These are phyloP conservation scores for Battus philenor DNA, from an alignment of 1,140 invertebrate genomes.

Conservation along the genomic window DNA sequence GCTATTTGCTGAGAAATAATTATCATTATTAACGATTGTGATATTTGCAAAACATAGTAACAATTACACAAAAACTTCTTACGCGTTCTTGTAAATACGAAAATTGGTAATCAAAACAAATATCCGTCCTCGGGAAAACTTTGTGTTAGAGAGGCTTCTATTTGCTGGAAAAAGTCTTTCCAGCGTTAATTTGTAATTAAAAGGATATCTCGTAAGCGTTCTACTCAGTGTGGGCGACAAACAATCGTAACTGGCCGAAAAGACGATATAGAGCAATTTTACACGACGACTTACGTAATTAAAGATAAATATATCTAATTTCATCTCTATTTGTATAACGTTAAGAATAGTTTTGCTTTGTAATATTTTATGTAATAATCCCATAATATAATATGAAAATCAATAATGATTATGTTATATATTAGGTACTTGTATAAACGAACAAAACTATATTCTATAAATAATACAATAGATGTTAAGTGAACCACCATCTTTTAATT, in stretches of 20 bases:
- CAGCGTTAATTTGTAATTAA: slow-evolving; percentile 9
- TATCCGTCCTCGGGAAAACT: too few species aligned
- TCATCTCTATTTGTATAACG: not conserved
- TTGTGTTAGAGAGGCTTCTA: too few species aligned
- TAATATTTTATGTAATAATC: not conserved
- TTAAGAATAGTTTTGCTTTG: slow-evolving; percentile 1
- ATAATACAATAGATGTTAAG: too few species aligned
- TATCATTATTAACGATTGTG: too few species aligned
- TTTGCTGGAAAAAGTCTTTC: not conserved
- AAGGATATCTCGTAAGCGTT: slow-evolving; percentile 1
- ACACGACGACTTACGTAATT: slow-evolving; percentile 2
- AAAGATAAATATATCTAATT: not conserved
- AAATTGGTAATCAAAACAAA: too few species aligned
- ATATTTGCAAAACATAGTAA: too few species aligned
- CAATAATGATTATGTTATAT: slow-evolving; percentile 9
- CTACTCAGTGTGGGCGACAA: slow-evolving; percentile 7
- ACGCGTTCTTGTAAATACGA: too few species aligned
- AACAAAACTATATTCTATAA: too few species aligned
- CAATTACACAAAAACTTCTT: too few species aligned
- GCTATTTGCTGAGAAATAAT: too few species aligned
- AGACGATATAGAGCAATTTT: not conserved
- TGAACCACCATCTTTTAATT: too few species aligned
- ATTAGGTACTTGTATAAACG: too few species aligned
- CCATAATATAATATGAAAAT: slow-evolving; percentile 7
- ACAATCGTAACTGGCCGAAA: slow-evolving; percentile 11